These are phyloP conservation scores for Dinocampus coccinellae DNA, from an alignment of 2,888 invertebrate genomes.

Conservation along the genomic window DNA sequence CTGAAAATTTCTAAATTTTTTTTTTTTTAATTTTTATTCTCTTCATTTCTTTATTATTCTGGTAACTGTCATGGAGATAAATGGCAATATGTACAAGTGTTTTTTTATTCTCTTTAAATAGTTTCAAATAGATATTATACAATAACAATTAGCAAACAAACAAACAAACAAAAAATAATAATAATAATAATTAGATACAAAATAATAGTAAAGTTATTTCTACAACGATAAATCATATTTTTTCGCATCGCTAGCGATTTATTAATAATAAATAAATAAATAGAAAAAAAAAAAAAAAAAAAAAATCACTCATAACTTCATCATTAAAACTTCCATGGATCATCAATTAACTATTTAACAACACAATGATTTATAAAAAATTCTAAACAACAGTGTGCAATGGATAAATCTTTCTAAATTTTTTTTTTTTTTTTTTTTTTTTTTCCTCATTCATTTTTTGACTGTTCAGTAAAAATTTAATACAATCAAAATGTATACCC, in stretches of 20 bases:
- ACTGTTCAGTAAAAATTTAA: neutral
- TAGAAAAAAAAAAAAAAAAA: neutral
- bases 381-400: neutral
- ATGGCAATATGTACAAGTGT: too few species aligned
- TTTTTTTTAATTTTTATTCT: too few species aligned
- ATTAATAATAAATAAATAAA: too few species aligned
- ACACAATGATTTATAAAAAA: neutral
- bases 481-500: neutral
- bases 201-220: neutral
- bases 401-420: neutral
- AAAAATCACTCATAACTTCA: neutral
- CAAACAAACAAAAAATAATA: neutral
- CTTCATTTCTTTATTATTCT: too few species aligned
- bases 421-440: neutral
- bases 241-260: neutral
- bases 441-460: too few species aligned
- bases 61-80: too few species aligned
- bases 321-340: neutral
- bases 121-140: neutral
- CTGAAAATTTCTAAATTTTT: too few species aligned
- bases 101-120: too few species aligned
- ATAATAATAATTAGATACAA: too few species aligned
- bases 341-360: neutral
- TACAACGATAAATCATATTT: neutral
- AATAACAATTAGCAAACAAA: too few species aligned